Conservation (phyloP, 2,797 vertebrate species). For the Lacerta agilis region DNA sequence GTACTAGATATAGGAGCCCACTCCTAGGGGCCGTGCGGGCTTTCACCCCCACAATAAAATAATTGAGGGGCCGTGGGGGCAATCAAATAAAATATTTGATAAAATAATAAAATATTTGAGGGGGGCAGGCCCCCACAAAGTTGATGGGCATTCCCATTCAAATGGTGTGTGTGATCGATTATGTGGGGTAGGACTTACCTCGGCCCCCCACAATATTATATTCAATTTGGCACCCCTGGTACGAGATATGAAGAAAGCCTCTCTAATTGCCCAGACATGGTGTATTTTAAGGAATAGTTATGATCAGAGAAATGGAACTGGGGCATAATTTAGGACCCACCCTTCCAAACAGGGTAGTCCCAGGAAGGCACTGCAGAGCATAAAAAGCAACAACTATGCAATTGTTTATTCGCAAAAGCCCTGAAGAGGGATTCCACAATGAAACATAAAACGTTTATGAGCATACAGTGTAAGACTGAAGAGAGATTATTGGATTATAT, state of each 20-base stretch:
- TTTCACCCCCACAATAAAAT: no score
- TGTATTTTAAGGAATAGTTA: background rate
- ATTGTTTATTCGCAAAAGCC: background rate
- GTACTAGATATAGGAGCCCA: no score
- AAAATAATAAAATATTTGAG: no score
- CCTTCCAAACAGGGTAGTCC: background rate
- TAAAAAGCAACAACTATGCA: background rate
- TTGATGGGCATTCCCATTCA: no score
- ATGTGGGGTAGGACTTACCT: no score
- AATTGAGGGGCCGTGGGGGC: no score
- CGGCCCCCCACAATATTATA: no score
- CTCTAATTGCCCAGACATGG: background rate
- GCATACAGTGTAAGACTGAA: background rate
- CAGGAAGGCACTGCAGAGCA: background rate
- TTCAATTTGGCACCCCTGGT: no score
- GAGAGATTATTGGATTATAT: conserved; percentile 4
- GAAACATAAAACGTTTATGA: background rate
- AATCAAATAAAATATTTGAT: no score
- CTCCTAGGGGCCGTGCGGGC: no score
- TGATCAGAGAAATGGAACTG: background rate
- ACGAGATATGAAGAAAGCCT: background rate
- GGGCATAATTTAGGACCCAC: background rate
- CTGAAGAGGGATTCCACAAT: background rate
- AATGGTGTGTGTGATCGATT: no score
- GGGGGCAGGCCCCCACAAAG: no score